Evolutionary conservation across 1,140 invertebrate genomes (phyloP), one percentile per base, ranked within the genome.

Genomic region (Drosophila neocordata): DNA sequence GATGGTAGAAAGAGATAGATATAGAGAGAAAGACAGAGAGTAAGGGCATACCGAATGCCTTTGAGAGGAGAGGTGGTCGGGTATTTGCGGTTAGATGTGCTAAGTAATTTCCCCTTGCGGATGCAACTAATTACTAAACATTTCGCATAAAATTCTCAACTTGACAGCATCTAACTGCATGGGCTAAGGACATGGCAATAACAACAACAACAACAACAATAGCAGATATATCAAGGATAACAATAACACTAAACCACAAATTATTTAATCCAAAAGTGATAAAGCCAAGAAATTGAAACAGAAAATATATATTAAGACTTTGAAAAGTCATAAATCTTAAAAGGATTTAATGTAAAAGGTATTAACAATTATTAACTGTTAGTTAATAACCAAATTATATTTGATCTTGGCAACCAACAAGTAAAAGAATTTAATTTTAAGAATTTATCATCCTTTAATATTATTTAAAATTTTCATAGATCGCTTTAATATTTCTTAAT

Each of bases 81-180:
- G 22, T 60, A 57, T 75, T 69, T 76, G 74, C 61, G 75, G 67
- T 72, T 77, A 37, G 68, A 62, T 77, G 68, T 77, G 73, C 65
- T 88, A 87, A 88, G 83, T 88, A 88, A 88, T 88, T 88, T 88
- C 83, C 83, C 79, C 79, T 71, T 82, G 71, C 83, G 82, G 83
- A 87, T 89, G 78, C 87, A 83, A 90, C 87, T 90, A 90, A 90
- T 90, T 90, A 90, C 80, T 79, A 87, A 89, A 90, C 81, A 82
- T 89, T 89, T 90, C 76, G 76, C 87, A 89, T 89, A 85, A 89
- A 89, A 87, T 89, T 89, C 78, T 64, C 85, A 79, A 85, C 83
- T 77, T 88, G 83, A 88, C 83, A 77, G 79, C 79, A 80, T 83
- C 83, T 77, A 82, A 69, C 74, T 87, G 82, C 82, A 82, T 57